These are phyloP conservation scores for Lochmaea capreae DNA, from an alignment of 2,888 invertebrate species.

Conservation along the genomic window DNA sequence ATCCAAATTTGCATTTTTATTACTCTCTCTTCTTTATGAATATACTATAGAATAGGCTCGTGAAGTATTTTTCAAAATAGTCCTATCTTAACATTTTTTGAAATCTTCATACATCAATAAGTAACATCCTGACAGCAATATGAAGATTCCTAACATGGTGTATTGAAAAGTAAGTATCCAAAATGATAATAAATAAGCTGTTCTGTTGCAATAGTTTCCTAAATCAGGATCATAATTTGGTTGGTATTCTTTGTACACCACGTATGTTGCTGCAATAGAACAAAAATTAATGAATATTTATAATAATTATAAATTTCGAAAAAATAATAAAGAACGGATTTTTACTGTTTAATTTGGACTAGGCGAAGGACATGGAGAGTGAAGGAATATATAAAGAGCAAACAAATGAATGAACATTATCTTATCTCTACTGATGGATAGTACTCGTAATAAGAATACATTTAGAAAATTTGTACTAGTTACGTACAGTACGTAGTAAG, in stretches of 20 bases:
- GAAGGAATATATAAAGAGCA: too few relatives aligned
- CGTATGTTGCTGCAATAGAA: slow-evolving; percentile 53
- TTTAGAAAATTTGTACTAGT: too few relatives aligned
- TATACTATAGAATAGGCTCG: too few relatives aligned
- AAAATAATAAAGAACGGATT: too few relatives aligned
- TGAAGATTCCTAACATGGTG: slow-evolving; percentile 55
- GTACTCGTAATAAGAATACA: too few relatives aligned
- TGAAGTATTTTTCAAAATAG: background rate
- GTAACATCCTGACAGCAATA: slow-evolving; percentile 58
- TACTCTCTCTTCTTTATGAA: too few relatives aligned
- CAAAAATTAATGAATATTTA: background rate
- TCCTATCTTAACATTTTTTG: slow-evolving; percentile 8
- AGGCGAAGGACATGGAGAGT: too few relatives aligned
- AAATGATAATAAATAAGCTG: slow-evolving; percentile 59
- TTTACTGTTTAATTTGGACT: background rate
- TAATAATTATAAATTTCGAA: too few relatives aligned
- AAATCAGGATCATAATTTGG: slow-evolving; percentile 53
- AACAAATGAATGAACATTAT: too few relatives aligned
- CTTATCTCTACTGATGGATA: too few relatives aligned
- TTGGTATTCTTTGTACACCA: slow-evolving; percentile 59
- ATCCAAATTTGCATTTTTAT: too few relatives aligned
- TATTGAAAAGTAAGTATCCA: slow-evolving; percentile 61
- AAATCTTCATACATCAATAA: slow-evolving; percentile 59
- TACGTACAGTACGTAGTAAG: too few relatives aligned
- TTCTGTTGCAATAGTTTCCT: slow-evolving; percentile 56